Evolutionary conservation across 2,797 vertebrate genomes (phyloP).

Genomic region (Emys orbicularis): DNA sequence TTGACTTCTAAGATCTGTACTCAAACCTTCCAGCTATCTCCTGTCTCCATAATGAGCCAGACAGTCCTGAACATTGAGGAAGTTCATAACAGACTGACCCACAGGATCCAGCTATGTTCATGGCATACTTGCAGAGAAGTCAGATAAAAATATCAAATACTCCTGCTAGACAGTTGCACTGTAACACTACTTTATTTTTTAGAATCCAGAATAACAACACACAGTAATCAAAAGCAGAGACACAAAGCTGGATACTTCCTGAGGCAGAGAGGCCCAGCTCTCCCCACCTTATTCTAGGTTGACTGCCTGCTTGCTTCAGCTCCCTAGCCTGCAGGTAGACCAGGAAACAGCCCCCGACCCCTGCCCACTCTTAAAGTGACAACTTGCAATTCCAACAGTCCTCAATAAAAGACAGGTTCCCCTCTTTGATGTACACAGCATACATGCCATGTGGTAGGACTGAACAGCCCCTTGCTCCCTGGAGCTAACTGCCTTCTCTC

Average conservation of each 20-base stretch:
- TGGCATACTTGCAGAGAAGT: background rate
- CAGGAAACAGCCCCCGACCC: background rate
- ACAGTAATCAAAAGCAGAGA: background rate
- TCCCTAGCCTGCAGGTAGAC: background rate
- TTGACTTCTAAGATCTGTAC: background rate
- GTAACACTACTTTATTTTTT: background rate
- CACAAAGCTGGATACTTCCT: no score
- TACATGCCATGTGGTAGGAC: background rate
- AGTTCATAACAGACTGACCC: background rate
- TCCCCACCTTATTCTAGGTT: background rate
- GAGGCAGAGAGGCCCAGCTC: background rate
- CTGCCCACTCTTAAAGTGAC: background rate
- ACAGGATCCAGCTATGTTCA: background rate
- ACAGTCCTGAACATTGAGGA: background rate
- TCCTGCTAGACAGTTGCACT: no score
- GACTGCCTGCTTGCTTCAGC: background rate
- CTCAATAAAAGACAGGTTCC: background rate
- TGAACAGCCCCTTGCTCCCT: background rate
- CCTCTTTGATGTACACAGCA: background rate
- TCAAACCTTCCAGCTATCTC: accelerated
- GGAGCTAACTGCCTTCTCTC: background rate
- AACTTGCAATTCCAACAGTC: background rate
- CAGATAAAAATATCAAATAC: background rate
- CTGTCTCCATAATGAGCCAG: constrained; percentile 2
- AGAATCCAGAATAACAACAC: background rate